These are phyloP conservation scores for Hyles lineata DNA, from an alignment of 2,888 invertebrate species.

Conservation along the genomic window DNA sequence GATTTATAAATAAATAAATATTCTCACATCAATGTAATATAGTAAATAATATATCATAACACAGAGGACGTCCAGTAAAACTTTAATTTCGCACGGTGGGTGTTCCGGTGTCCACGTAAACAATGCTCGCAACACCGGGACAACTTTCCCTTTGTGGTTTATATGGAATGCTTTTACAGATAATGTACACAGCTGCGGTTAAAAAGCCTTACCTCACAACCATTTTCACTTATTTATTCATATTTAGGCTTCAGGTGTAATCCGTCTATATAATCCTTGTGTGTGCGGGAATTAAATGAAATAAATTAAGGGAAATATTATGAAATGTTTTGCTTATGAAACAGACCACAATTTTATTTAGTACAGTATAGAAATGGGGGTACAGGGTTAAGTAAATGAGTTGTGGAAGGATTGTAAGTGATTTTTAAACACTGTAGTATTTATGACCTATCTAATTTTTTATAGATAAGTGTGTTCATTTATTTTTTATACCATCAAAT, in stretches of 20 bases:
- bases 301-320: too few species aligned
- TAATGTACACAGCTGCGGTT: conserved; percentile 39
- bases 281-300: background rate
- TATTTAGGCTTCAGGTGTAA: conserved; percentile 6
- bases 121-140: conserved; percentile 59
- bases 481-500: too few species aligned
- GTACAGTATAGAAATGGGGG: too few species aligned
- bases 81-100: conserved; percentile 24
- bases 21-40: too few species aligned
- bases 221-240: conserved; percentile 27
- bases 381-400: too few species aligned
- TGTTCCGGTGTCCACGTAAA: conserved; percentile 62
- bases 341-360: too few species aligned
- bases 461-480: too few species aligned
- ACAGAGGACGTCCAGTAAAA: conserved; percentile 38
- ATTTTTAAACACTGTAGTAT: too few species aligned
- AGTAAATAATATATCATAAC: background rate
- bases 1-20: too few species aligned
- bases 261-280: background rate
- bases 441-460: too few species aligned
- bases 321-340: too few species aligned
- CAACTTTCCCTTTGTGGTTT: conserved; percentile 67
- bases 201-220: conserved; percentile 32
- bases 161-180: conserved; percentile 55
- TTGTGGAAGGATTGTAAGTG: too few species aligned